Evolutionary conservation across 1,140 invertebrate species (phyloP), one percentile per base, ranked within the genome.

Genomic region (Lepidostoma basale): DNA sequence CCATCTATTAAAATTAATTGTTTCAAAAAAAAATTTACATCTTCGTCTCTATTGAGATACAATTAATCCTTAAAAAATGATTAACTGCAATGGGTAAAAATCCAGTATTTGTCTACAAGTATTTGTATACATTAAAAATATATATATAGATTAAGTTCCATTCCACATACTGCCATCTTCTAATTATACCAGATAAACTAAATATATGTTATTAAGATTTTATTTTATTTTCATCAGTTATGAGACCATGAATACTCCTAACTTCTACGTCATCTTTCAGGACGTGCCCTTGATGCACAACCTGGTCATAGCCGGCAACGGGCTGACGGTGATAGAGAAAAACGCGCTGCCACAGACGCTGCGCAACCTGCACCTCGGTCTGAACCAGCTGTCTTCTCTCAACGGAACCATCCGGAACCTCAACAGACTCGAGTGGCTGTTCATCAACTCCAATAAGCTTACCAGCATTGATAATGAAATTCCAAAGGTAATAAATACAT

Each of bases 361-460:
- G 30, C 83, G 86, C 22, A 86, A 89, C 47, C 77, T 93, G 3
- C 90, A 92, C 74, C 77, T 94, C 23, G 90, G 88, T 0, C 82
- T 88, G 2, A 94, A 94, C 78, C 84, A 87, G 66, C 77, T 94
- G 12, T 85, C 81, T 42, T 84, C 85, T 66, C 78, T 94, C n/a
- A 93, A 93, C 74, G 88, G 88, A 10, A 90, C 90, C 0, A 76
- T 93, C 12, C 84, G 87, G 62, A 86, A 90, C 58, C 75, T 93
- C 26, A 85, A 88, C 68, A 84, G 90, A 58, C 78, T 93, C 12
- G 86, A 90, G 74, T 92, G 91, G 87, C 83, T 94, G 33, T 88
- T 92, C 58, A 86, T 93, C 23, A 92, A 92, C 75, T 83, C 86
- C 16, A 94, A 94, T 75, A 84, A 89, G 47, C 79, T 94, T 26